Evolutionary conservation across 2,113 vertebrate genomes (phyloP).

Genomic region (Proteles cristata): DNA sequence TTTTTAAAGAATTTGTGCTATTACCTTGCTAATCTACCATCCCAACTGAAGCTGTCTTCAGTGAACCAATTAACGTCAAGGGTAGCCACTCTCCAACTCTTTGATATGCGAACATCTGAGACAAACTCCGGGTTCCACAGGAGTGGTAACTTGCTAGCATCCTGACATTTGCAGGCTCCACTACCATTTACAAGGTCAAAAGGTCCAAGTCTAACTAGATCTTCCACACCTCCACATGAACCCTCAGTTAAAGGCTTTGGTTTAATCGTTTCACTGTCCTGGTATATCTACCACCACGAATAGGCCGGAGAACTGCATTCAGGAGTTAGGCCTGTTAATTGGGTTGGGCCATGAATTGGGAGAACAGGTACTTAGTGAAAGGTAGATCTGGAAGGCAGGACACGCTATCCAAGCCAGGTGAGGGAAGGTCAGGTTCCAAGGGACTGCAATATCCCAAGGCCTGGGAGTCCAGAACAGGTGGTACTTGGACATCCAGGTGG

Average conservation of each 20-base stretch:
- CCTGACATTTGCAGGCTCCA: neutral
- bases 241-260: neutral
- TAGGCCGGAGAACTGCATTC: neutral
- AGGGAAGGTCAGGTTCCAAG: neutral
- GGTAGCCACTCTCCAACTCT: neutral
- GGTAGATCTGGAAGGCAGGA: neutral
- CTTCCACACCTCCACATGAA: neutral
- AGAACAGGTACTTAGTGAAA: neutral
- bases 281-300: neutral
- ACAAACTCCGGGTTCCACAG: neutral
- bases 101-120: neutral
- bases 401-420: neutral
- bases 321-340: neutral
- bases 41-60: conserved; percentile 26
- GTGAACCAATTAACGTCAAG: neutral
- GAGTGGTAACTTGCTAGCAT: neutral
- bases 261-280: neutral
- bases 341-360: neutral
- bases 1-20: neutral
- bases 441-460: neutral
- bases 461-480: neutral
- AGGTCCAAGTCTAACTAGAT: neutral
- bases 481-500: neutral
- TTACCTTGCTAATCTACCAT: neutral
- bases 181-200: neutral